Base-by-base conservation (phyloP, 92 coral and sea anemone genomes). In the Actinernus sp. region DNA sequence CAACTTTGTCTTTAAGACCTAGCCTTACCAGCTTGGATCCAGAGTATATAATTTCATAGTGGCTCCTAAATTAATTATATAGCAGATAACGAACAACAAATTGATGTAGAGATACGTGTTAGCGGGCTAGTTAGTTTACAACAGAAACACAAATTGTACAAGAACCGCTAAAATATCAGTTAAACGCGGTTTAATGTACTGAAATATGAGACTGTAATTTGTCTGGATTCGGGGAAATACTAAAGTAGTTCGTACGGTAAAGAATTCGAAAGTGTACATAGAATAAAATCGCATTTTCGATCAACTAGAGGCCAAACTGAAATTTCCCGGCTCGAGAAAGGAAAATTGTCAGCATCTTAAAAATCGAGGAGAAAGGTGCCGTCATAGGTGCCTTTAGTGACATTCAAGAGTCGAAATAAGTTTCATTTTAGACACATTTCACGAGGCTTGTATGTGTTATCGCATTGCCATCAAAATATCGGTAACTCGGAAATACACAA, bases 121-220 rank as follows among this genome's bases (percentile, higher is more conserved):
- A 17, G 8, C 52, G 41, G 14, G 41, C 41, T 36, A 36, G 41
- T 36, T 36, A 7, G 14, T 14, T 36, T 7, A 36, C 52, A 23
- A 45, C n/a, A n/a, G n/a, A n/a, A n/a, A n/a, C n/a, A n/a, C n/a
- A n/a, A n/a, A n/a, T n/a, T n/a, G n/a, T n/a, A n/a, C n/a, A n/a
- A n/a, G n/a, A n/a, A n/a, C n/a, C n/a, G n/a, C n/a, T n/a, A n/a
- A n/a, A n/a, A n/a, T n/a, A n/a, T n/a, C 41, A 34, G 5, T 45
- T 8, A 45, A 23, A 12, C 52, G 52, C 4, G 52, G 10, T 45
- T 32, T 41, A 55, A 28, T 60, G 50, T 12, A 27, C 10, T 21
- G 76, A 52, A 68, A 68, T 55, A 22, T 31, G 76, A 68, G 65
- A 38, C 63, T 55, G 25, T 68, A 55, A 68, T 68, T 52, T 55